Evolutionary conservation across 2,113 vertebrate species (phyloP).

Genomic region (Cyanistes caeruleus): DNA sequence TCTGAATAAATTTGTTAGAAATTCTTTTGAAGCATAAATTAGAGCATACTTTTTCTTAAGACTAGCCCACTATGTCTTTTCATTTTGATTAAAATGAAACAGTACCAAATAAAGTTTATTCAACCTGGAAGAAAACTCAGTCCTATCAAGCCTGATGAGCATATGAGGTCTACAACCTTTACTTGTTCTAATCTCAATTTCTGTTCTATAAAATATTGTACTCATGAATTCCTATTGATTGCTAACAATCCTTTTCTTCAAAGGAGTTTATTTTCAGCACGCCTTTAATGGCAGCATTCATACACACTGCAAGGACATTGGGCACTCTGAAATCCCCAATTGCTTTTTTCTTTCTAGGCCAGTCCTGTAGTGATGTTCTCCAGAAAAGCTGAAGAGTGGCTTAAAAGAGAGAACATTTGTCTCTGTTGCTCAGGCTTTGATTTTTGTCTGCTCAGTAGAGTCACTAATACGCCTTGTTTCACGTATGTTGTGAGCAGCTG

Average conservation of each 20-base stretch:
- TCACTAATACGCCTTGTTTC: conserved; percentile 28
- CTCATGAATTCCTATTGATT: neutral
- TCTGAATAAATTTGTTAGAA: neutral
- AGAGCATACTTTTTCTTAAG: neutral
- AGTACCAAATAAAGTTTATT: neutral
- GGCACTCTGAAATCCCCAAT: neutral
- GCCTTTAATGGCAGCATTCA: neutral
- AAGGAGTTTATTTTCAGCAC: neutral
- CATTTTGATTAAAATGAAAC: neutral
- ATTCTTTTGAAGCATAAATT: neutral
- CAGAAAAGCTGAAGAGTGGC: neutral
- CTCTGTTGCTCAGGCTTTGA: conserved; percentile 58
- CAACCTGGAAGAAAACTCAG: neutral
- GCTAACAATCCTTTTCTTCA: neutral
- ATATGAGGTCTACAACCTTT: neutral
- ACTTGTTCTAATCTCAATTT: neutral
- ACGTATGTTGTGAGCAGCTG: neutral
- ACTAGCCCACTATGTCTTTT: neutral
- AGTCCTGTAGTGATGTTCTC: conserved; percentile 36
- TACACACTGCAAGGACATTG: neutral
- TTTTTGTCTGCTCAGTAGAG: conserved; percentile 25
- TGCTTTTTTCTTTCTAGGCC: conserved; percentile 34
- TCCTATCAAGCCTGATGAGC: neutral
- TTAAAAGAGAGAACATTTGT: neutral
- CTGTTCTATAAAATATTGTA: neutral